These are phyloP conservation scores for Phoeniculus purpureus DNA, from an alignment of 2,797 vertebrate species.

Conservation along the genomic window DNA sequence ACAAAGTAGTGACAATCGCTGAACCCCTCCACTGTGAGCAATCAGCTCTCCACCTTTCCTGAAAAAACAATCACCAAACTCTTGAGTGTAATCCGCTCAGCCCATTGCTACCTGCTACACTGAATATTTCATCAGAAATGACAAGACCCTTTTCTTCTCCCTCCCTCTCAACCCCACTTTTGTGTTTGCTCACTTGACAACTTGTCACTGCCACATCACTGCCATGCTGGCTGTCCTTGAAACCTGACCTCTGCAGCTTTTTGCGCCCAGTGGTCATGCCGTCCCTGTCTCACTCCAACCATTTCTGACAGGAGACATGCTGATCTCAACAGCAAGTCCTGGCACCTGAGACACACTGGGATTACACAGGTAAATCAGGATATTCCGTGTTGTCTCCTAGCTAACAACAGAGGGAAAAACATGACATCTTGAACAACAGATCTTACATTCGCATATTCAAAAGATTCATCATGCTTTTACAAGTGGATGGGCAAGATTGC, in stretches of 20 bases:
- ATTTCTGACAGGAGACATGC: constrained; percentile 95
- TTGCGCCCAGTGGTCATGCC: constrained; percentile 88
- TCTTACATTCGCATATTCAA: constrained; percentile 80
- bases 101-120: constrained; percentile 50
- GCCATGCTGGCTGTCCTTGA: constrained; percentile 85
- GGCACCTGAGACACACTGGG: constrained; percentile 91
- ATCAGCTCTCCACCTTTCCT: not conserved
- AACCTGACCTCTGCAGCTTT: constrained; percentile 89
- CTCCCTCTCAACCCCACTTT: constrained; percentile 7
- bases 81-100: not conserved
- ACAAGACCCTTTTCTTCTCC: constrained; percentile 73
- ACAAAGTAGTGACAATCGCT: not conserved
- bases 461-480: constrained; percentile 76
- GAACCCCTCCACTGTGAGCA: not conserved
- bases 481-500: constrained; percentile 72
- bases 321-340: constrained; percentile 73
- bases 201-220: constrained; percentile 89
- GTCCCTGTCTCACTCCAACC: constrained; percentile 90
- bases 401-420: constrained; percentile 77
- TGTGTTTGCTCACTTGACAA: constrained; percentile 84
- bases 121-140: constrained; percentile 82
- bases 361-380: constrained; percentile 92
- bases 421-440: constrained; percentile 80
- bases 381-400: constrained; percentile 84
- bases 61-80: not conserved